phyloP scores from a whole-genome alignment of 1,140 invertebrate genomes.

The Drosophila triauraria region DNA sequence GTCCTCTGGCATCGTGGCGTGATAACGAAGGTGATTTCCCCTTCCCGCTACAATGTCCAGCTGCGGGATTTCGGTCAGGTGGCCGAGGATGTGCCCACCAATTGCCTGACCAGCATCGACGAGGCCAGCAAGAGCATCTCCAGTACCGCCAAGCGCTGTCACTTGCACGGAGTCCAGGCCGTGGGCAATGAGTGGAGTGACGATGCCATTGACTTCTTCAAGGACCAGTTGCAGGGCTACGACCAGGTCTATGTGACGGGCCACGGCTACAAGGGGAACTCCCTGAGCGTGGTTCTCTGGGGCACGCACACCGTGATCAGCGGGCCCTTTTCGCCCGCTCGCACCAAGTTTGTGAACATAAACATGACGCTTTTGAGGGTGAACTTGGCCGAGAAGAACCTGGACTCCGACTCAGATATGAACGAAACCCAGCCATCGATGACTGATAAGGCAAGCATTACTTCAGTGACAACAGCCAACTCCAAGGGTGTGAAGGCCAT shows the following conservation, averaged over 20 bases:
- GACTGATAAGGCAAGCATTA: not conserved
- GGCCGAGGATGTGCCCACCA: not conserved
- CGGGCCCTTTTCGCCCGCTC: slow-evolving; percentile 48
- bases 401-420: not conserved
- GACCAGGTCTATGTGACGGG: slow-evolving; percentile 18
- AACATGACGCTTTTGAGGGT: slow-evolving; percentile 31
- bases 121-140: slow-evolving; percentile 2
- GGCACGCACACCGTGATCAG: slow-evolving; percentile 27
- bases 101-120: slow-evolving; percentile 26
- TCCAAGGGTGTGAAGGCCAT: not conserved
- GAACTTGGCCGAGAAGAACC: slow-evolving; percentile 20
- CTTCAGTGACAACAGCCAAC: not conserved
- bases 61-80: slow-evolving; percentile 58
- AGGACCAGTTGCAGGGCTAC: slow-evolving; percentile 29
- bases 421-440: not conserved
- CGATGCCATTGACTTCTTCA: slow-evolving; percentile 42
- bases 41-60: slow-evolving; percentile 27
- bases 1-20: slow-evolving; percentile 53
- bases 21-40: not conserved
- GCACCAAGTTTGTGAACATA: slow-evolving; percentile 45
- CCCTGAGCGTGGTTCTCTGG: slow-evolving; percentile 35
- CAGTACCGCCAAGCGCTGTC: slow-evolving; percentile 39
- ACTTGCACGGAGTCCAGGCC: slow-evolving; percentile 33
- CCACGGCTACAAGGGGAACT: slow-evolving; percentile 7
- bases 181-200: slow-evolving; percentile 19